A percentile compares a stretch with the other conserved stretches of the same genome.
Evolutionary conservation across 2,113 vertebrate genomes (phyloP).

Genomic region (Nesogale talazaci): DNA sequence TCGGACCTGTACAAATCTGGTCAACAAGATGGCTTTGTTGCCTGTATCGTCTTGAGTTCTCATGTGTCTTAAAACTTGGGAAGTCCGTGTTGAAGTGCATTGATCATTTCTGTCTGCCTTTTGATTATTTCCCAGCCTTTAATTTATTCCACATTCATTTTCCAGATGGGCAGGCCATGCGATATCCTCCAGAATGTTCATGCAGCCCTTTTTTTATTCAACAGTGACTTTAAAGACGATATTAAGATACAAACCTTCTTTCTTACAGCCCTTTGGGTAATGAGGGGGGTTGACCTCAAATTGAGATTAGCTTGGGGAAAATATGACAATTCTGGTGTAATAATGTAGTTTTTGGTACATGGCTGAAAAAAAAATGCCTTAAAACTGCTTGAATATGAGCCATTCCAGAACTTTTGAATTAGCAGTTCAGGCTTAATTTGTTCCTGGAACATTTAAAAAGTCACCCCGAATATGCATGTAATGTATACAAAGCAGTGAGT

Average conservation of each 20-base stretch:
- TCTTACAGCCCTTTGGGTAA: background rate
- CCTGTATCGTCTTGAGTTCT: slow-evolving; percentile 51
- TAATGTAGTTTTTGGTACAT: slow-evolving; percentile 32
- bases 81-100: slow-evolving; percentile 34
- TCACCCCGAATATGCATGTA: slow-evolving; percentile 5
- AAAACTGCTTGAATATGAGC: slow-evolving; percentile 33
- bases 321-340: slow-evolving; percentile 32
- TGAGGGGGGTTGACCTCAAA: slow-evolving; percentile 27
- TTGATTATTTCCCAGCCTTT: slow-evolving; percentile 27
- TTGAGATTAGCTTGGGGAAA: slow-evolving; percentile 56
- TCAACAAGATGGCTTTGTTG: slow-evolving; percentile 12
- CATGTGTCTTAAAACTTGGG: slow-evolving; percentile 16
- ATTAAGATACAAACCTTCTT: slow-evolving; percentile 20
- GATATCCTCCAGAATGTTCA: slow-evolving; percentile 32
- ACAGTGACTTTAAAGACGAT: slow-evolving; percentile 28
- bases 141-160: slow-evolving; percentile 43
- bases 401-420: slow-evolving; percentile 31
- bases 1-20: slow-evolving; percentile 1
- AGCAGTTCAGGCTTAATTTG: slow-evolving; percentile 42
- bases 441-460: slow-evolving; percentile 49
- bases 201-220: slow-evolving; percentile 11
- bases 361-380: slow-evolving; percentile 41
- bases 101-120: slow-evolving; percentile 17
- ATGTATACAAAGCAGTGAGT: slow-evolving; percentile 14
- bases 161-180: slow-evolving; percentile 19